phyloP scores from a whole-genome alignment of 2,113 vertebrate genomes.

The Bufo bufo region DNA sequence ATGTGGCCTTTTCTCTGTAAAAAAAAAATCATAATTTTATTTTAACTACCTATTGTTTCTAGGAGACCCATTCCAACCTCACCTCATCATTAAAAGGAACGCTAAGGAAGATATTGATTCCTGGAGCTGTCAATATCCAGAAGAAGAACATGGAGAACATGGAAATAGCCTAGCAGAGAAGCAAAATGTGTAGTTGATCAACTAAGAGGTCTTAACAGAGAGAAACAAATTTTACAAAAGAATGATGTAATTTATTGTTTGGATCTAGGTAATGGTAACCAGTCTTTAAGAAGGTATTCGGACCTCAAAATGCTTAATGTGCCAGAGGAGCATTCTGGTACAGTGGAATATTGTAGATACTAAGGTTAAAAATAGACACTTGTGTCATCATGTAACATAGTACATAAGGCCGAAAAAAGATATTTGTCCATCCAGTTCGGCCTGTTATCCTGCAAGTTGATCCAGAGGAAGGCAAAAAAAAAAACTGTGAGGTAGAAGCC shows the following conservation, averaged over 20 bases:
- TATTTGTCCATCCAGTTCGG: no score
- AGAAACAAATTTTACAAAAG: no score
- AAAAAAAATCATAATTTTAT: no score
- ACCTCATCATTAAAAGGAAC: not conserved
- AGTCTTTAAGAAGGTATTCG: not conserved
- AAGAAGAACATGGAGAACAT: constrained; percentile 73
- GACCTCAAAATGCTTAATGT: not conserved
- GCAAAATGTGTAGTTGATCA: constrained; percentile 11
- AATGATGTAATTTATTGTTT: no score
- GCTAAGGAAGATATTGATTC: constrained; percentile 54
- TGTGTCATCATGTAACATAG: no score
- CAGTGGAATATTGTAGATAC: not conserved
- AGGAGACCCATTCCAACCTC: not conserved
- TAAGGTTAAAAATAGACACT: not conserved
- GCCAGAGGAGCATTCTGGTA: not conserved
- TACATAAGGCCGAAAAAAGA: no score
- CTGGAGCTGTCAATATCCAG: constrained; percentile 73
- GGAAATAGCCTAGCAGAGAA: constrained; percentile 62
- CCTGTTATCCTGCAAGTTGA: no score
- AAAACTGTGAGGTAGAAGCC: no score
- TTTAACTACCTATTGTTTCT: not conserved
- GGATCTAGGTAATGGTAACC: no score
- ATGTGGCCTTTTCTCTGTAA: no score
- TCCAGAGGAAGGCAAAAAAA: no score
- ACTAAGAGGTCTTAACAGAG: not conserved